Conservation (phyloP, 2,113 vertebrate genomes). For the Aviceda subcristata region DNA sequence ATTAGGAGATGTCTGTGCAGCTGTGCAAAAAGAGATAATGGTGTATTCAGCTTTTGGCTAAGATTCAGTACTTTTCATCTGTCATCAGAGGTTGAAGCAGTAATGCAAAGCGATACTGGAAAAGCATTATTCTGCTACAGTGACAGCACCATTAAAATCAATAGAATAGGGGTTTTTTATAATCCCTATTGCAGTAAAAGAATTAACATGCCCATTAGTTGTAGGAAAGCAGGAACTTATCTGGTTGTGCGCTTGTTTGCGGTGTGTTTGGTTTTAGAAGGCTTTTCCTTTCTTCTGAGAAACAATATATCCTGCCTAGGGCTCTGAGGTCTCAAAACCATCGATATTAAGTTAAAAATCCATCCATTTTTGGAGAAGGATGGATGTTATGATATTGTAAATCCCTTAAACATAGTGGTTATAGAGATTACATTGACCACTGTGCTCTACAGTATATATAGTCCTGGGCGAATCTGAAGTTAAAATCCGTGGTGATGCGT, state of each 20-base stretch:
- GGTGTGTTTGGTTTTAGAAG: neutral
- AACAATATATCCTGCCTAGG: neutral
- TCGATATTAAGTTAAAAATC: neutral
- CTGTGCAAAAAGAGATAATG: slow-evolving; percentile 69
- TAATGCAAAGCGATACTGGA: slow-evolving; percentile 52
- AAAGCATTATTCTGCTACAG: slow-evolving; percentile 48
- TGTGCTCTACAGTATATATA: neutral
- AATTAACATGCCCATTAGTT: slow-evolving; percentile 25
- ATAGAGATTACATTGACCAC: neutral
- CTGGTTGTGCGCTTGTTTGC: neutral
- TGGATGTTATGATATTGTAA: neutral
- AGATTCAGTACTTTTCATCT: slow-evolving; percentile 64
- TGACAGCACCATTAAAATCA: slow-evolving; percentile 54
- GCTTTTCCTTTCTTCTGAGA: slow-evolving; percentile 17
- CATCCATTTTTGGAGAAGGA: neutral
- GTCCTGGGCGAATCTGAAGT: neutral
- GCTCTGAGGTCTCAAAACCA: neutral
- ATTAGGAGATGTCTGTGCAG: slow-evolving; percentile 31
- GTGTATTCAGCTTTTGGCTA: slow-evolving; percentile 64
- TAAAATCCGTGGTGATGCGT: neutral
- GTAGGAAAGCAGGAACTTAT: neutral
- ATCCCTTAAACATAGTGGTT: neutral
- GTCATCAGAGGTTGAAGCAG: slow-evolving; percentile 54
- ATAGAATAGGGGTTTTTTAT: neutral
- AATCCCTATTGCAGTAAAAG: slow-evolving; percentile 29